These are phyloP conservation scores for Pseudococcus longispinus DNA, from an alignment of 2,888 invertebrate genomes.

Conservation along the genomic window DNA sequence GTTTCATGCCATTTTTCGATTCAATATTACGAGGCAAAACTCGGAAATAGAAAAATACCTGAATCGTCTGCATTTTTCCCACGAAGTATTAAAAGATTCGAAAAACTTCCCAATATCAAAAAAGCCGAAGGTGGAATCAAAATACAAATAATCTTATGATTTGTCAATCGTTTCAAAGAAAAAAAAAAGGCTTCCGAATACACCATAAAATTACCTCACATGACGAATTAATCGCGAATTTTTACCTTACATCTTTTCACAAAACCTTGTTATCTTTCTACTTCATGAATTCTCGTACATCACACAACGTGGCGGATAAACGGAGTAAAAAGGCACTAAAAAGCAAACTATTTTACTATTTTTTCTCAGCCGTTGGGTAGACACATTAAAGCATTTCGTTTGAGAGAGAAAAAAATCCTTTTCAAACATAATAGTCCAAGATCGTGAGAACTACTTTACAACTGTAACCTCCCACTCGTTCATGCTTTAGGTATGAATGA, in stretches of 20 bases:
- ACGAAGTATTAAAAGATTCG: too few species aligned
- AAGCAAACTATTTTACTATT: not conserved
- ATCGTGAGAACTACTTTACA: constrained; percentile 17
- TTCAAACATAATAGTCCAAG: not conserved
- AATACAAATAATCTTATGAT: not conserved
- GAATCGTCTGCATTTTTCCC: too few species aligned
- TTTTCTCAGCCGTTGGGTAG: not conserved
- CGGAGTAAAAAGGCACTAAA: not conserved
- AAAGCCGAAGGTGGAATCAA: too few species aligned
- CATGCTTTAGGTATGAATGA: constrained; percentile 23
- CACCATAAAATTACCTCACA: not conserved
- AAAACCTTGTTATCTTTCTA: not conserved
- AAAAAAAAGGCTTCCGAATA: not conserved
- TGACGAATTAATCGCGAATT: not conserved
- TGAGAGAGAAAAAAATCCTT: constrained; percentile 18
- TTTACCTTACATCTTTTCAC: not conserved
- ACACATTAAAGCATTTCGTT: constrained; percentile 8
- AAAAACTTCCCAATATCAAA: too few species aligned
- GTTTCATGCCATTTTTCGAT: too few species aligned
- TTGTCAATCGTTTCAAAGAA: not conserved
- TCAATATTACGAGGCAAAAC: too few species aligned
- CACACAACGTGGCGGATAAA: not conserved
- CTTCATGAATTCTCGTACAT: not conserved
- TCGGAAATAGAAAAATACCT: too few species aligned
- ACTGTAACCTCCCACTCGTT: constrained; percentile 25